These are phyloP conservation scores for Petrolisthes cinctipes DNA, from an alignment of 2,888 invertebrate species.

Conservation along the genomic window DNA sequence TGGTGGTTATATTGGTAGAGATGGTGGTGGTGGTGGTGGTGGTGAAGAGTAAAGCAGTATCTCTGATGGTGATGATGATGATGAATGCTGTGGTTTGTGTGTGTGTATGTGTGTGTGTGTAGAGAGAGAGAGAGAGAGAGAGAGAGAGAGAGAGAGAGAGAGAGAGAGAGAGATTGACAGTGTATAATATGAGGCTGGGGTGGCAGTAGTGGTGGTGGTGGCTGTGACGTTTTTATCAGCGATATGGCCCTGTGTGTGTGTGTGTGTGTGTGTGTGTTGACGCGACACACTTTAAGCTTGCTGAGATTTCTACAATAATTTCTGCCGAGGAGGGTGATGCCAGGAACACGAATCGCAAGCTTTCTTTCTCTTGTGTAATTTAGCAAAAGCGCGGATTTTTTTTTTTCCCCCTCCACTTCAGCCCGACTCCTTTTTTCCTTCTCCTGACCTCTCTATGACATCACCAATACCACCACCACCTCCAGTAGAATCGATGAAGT, in stretches of 20 bases:
- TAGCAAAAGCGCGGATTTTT: not conserved
- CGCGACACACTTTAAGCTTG: not conserved
- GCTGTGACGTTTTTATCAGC: not conserved
- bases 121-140: not conserved
- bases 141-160: not conserved
- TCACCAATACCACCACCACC: too few relatives aligned
- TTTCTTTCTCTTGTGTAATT: too few relatives aligned
- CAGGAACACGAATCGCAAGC: not conserved
- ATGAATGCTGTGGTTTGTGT: not conserved
- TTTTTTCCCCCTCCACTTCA: not conserved
- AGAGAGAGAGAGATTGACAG: not conserved
- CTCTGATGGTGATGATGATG: too few relatives aligned
- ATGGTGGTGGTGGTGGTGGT: not conserved
- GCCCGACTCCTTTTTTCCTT: too few relatives aligned
- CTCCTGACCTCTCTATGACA: too few relatives aligned
- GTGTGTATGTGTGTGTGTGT: too few relatives aligned
- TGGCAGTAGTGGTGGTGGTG: not conserved
- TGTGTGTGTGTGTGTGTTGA: not conserved
- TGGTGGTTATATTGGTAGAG: not conserved
- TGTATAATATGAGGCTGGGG: not conserved
- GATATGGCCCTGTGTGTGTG: not conserved
- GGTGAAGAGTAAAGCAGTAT: not conserved
- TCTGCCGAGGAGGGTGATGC: not conserved
- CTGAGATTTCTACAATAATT: not conserved
- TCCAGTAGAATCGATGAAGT: too few relatives aligned